Conservation (phyloP, 2,797 vertebrate genomes). For the Brotogeris chrysoptera region DNA sequence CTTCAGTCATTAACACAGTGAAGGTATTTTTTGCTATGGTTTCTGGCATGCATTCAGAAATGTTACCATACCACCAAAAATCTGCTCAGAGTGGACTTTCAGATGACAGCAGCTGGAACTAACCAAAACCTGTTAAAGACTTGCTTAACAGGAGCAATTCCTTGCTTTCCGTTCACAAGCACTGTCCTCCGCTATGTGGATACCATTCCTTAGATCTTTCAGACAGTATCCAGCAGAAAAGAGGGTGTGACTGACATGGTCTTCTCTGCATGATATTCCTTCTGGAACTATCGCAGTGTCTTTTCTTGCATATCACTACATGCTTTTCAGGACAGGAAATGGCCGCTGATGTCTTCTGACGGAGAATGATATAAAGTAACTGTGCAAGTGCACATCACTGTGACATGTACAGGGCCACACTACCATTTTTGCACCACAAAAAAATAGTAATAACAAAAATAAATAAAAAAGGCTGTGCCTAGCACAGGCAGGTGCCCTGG, state of each 20-base stretch:
- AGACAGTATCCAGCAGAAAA: neutral
- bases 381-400: neutral
- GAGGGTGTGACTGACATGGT: neutral
- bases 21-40: constrained; percentile 20
- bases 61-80: neutral
- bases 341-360: neutral
- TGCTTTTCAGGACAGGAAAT: neutral
- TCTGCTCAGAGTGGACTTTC: neutral
- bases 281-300: neutral
- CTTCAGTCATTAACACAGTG: neutral
- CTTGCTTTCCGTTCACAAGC: neutral
- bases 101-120: neutral
- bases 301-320: neutral
- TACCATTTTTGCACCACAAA: neutral
- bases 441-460: neutral
- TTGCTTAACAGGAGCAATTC: neutral
- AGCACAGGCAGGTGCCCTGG: neutral
- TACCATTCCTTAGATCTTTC: neutral
- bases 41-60: neutral
- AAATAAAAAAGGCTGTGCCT: neutral
- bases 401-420: neutral
- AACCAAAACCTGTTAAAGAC: neutral
- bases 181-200: neutral
- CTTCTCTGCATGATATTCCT: neutral
- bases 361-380: neutral